Base-by-base conservation (phyloP, 1,140 invertebrate species). In the Coenobita brevimanus region DNA sequence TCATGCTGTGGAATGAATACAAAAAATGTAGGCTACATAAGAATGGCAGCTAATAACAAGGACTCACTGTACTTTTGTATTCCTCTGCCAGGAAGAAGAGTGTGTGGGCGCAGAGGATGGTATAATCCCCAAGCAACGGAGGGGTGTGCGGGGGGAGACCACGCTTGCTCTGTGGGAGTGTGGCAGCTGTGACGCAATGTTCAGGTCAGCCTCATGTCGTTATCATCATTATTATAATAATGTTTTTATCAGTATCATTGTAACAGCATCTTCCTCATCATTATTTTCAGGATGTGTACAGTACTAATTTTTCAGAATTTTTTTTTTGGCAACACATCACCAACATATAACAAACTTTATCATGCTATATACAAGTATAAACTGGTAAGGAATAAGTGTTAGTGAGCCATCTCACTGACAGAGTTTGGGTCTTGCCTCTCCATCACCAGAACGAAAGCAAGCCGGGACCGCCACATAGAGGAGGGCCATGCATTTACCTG, bases 181-280 rank as follows among this genome's bases (percentile, higher is more conserved):
- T 50, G 64, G 54, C 43, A 87, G 75, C 15, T 87, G 84, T 71
- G 84, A 87, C 71, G 84, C 84, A 6, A 87, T 87, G 84, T 87
- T 87, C 76, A 87, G 84, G 84, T 87, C 13, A 43, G 27, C 24
- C 24, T 13, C 43, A n/a, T 50, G 2, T 17, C n/a, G 21, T n/a
- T 17, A 46, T 78, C 2, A 24, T 0, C 21, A 2, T n/a, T 38
- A 41, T 76, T 36, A 38, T 46, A n/a, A 21, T 2, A 24, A 10
- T 41, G n/a, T 13, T 21, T 21, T 46, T 43, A 15, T 76, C 43
- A 13, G 36, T 24, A 13, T 0, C 0, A 24, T 24, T n/a, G 17
- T 41, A 41, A 46, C 13, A 6, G 10, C 38, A 76, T 41, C 43
- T n/a, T 41, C 8, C n/a, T 36, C 24, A 10, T 38, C 15, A 38